These are phyloP conservation scores for Lagocephalus sceleratus DNA, from an alignment of 2,797 vertebrate genomes.

Conservation along the genomic window DNA sequence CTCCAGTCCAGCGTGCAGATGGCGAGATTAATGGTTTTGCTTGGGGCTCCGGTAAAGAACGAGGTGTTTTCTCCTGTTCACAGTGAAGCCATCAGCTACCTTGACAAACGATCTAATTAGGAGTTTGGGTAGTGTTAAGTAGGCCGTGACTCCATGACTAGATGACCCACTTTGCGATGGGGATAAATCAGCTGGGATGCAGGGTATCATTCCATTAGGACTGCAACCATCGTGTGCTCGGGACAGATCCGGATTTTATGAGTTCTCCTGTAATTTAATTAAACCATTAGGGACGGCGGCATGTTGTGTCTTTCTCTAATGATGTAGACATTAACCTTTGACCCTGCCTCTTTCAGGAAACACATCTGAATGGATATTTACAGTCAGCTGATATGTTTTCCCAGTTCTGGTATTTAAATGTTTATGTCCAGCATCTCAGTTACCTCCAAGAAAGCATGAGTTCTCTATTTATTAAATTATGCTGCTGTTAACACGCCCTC, in stretches of 20 bases:
- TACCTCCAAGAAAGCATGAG: slow-evolving; percentile 8
- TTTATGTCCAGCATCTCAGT: slow-evolving; percentile 9
- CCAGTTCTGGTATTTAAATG: slow-evolving; percentile 1
- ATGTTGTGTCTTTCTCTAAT: slow-evolving; percentile 61
- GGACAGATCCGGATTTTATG: slow-evolving; percentile 61
- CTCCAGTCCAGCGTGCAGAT: not conserved
- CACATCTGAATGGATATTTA: slow-evolving; percentile 7
- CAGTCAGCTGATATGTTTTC: slow-evolving; percentile 28
- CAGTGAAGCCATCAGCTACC: slow-evolving; percentile 37
- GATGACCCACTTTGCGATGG: slow-evolving; percentile 57
- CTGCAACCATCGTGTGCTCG: slow-evolving; percentile 49
- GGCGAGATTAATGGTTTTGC: not conserved
- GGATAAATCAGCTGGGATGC: slow-evolving; percentile 64
- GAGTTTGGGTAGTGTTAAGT: slow-evolving; percentile 57
- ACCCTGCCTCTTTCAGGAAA: slow-evolving; percentile 53
- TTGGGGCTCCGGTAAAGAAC: not conserved
- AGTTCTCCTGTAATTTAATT: slow-evolving; percentile 71
- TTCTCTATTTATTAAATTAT: slow-evolving; percentile 2
- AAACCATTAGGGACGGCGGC: slow-evolving; percentile 68
- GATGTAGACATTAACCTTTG: slow-evolving; percentile 72
- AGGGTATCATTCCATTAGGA: slow-evolving; percentile 55
- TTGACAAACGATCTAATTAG: slow-evolving; percentile 67
- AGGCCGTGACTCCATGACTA: slow-evolving; percentile 62
- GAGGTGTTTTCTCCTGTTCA: slow-evolving; percentile 7
- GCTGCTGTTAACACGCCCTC: not conserved